Base-by-base conservation (phyloP, 2,888 invertebrate species). In the Pecten maximus region DNA sequence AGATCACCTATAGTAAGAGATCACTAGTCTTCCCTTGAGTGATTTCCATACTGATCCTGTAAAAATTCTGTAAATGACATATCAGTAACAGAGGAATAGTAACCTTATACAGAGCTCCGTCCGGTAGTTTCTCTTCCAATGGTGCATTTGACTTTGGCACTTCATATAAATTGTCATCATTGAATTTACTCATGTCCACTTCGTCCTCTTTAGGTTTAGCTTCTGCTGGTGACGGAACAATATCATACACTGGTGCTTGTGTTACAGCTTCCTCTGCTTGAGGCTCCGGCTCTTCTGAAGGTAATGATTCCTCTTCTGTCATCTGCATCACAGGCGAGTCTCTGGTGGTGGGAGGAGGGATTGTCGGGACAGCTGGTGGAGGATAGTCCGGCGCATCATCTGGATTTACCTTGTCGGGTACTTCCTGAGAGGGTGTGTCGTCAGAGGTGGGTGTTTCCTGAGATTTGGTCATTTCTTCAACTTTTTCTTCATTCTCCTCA, bases 91-190 rank as follows among this genome's bases (percentile, higher is more conserved):
- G 0, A 40, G 28, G 87, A 40, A 48, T 40, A 50, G 40, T 39
- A 87, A 88, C 92, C 88, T 87, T 88, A 90, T 93, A 94, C 15
- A 94, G 89, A 40, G 93, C 92, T 40, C 91, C 93, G 16, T 88
- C 91, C 8, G 94, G 94, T 87, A 94, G 90, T n/a, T 93, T 92
- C 60, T 93, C 91, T 40, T 92, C 92, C 16, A 95, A 91, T 28
- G 95, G 94, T 91, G 94, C 94, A 88, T 95, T 95, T n/a, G 94
- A 94, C 12, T 93, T 93, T 0, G 95, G 95, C 12, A 94, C 93
- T 88, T 95, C 94, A 88, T 95, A 94, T 40, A 93, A 87, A 40
- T 93, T 91, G 12, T 93, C 94, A 88, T 94, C 93, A 2, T 74
- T 86, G 23, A 44, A 87, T 12, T 91, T 60, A 39, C 23, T 86